Conservation (phyloP, 2,113 vertebrate genomes). For the Choloepus hoffmanni region DNA sequence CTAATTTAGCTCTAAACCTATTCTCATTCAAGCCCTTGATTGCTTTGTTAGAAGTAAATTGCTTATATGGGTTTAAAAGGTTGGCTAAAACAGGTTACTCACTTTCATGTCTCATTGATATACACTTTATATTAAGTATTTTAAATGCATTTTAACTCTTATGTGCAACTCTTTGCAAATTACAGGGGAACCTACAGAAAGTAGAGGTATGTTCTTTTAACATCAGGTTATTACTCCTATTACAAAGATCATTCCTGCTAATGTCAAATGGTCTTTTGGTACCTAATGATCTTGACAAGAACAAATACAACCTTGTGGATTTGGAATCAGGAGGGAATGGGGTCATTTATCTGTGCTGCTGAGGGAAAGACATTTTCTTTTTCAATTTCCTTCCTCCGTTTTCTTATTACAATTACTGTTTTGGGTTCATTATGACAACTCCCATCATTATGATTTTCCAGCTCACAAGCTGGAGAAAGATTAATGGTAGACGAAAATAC, state of each 20-base stretch:
- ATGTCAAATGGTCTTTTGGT: slow-evolving; percentile 79
- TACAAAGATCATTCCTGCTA: slow-evolving; percentile 71
- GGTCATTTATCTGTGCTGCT: slow-evolving; percentile 79
- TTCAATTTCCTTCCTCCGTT: slow-evolving; percentile 77
- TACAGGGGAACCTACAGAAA: slow-evolving; percentile 48
- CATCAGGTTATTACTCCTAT: slow-evolving; percentile 64
- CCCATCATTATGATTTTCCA: slow-evolving; percentile 80
- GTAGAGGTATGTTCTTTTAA: slow-evolving; percentile 29
- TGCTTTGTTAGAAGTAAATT: slow-evolving; percentile 80
- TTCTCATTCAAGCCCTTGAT: slow-evolving; percentile 74
- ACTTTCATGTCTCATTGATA: slow-evolving; percentile 47
- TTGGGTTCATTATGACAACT: slow-evolving; percentile 80
- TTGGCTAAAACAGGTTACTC: slow-evolving; percentile 64
- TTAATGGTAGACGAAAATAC: slow-evolving; percentile 77
- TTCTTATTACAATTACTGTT: slow-evolving; percentile 84
- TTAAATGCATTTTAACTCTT: slow-evolving; percentile 65
- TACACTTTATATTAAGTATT: slow-evolving; percentile 67
- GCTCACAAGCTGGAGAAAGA: slow-evolving; percentile 78
- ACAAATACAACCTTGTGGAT: slow-evolving; percentile 71
- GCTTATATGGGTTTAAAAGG: slow-evolving; percentile 69
- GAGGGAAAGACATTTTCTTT: slow-evolving; percentile 78
- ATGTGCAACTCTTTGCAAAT: background rate
- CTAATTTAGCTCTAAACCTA: slow-evolving; percentile 67
- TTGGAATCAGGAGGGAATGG: slow-evolving; percentile 69
- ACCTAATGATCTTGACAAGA: slow-evolving; percentile 80